Conservation (phyloP, 2,888 invertebrate species). For the Pseudococcus longispinus region DNA sequence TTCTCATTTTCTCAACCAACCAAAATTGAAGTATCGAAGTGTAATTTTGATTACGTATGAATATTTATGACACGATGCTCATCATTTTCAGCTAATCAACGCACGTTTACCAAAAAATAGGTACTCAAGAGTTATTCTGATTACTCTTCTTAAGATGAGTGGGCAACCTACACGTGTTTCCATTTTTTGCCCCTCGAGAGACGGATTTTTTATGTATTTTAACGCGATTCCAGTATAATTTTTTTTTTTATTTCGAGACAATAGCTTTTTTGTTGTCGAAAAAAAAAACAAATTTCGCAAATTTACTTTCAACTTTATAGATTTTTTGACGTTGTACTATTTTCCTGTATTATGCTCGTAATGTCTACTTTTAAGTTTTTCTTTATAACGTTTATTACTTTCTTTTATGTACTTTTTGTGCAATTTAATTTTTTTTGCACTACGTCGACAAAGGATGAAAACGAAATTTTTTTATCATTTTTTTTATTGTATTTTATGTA, state of each 20-base stretch:
- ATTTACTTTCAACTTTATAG: slow-evolving; percentile 15
- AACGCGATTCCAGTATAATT: neutral
- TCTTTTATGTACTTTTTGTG: slow-evolving; percentile 36
- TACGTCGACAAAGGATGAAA: neutral
- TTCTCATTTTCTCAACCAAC: neutral
- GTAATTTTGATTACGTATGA: neutral
- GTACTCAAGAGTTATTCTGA: neutral
- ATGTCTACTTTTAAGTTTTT: slow-evolving; percentile 28
- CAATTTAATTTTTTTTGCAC: slow-evolving; percentile 21
- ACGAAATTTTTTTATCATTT: slow-evolving; percentile 28
- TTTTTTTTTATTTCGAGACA: slow-evolving; percentile 5
- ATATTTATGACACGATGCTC: neutral
- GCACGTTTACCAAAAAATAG: neutral
- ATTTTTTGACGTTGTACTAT: slow-evolving; percentile 35
- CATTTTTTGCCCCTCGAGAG: neutral
- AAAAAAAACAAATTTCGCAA: neutral
- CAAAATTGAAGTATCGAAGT: neutral
- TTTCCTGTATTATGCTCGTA: slow-evolving; percentile 10
- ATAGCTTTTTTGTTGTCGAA: neutral
- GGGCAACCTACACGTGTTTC: neutral
- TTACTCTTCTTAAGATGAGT: neutral
- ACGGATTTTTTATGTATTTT: neutral
- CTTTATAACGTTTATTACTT: slow-evolving; percentile 37
- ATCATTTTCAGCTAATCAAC: neutral
- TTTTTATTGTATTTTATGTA: slow-evolving; percentile 38